phyloP scores from a whole-genome alignment of 2,113 vertebrate genomes.

The Symphodus melops region DNA sequence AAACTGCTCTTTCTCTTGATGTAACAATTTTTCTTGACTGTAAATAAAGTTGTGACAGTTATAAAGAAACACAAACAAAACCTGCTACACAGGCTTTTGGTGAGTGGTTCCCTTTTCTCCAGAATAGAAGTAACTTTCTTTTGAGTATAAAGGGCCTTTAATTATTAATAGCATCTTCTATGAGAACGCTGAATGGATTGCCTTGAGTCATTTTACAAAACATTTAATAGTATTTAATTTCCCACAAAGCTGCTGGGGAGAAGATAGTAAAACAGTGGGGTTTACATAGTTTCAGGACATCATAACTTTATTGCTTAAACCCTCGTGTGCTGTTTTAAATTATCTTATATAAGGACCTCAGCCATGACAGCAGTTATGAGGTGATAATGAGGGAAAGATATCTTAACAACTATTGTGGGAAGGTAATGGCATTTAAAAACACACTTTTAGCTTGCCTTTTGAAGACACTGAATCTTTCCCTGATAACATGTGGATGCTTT shows the following conservation, averaged over 20 bases:
- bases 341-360: not conserved
- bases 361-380: not conserved
- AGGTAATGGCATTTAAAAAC: not conserved
- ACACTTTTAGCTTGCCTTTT: not conserved
- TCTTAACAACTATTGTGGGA: conserved; percentile 1
- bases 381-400: not conserved
- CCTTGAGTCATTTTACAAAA: conserved; percentile 14
- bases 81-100: conserved; percentile 27
- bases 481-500: too few relatives aligned
- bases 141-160: not conserved
- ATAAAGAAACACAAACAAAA: conserved; percentile 34
- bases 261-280: not conserved
- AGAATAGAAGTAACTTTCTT: conserved; percentile 8
- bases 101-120: not conserved
- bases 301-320: not conserved
- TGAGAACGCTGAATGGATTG: not conserved
- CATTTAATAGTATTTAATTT: not conserved
- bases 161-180: conserved; percentile 28
- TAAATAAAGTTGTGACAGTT: conserved; percentile 28
- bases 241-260: not conserved
- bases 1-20: conserved; percentile 2
- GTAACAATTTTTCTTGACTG: conserved; percentile 23
- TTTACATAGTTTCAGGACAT: not conserved
- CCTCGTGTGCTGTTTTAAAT: conserved; percentile 17
- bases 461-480: not conserved